phyloP scores from a whole-genome alignment of 2,797 vertebrate species.

The Gallirallus australis region DNA sequence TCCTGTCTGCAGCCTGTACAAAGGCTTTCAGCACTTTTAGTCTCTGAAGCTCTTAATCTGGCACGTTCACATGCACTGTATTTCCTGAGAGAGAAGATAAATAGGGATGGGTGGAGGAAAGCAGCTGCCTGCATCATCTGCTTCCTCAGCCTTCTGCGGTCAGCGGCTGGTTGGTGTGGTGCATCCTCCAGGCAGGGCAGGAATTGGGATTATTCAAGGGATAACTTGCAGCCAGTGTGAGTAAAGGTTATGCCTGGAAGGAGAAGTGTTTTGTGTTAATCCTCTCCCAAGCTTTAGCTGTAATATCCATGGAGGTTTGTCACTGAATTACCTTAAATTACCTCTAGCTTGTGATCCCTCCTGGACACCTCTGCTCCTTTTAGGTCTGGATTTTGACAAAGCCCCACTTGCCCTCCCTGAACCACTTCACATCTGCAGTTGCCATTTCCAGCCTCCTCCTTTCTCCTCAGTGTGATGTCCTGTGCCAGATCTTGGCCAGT shows the following conservation, averaged over 20 bases:
- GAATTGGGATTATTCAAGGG: neutral
- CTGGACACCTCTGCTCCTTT: neutral
- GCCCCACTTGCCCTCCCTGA: neutral
- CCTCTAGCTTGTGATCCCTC: neutral
- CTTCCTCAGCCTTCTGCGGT: neutral
- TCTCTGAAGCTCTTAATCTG: neutral
- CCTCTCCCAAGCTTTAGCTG: neutral
- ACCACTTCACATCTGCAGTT: neutral
- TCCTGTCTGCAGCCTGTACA: neutral
- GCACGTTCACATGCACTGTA: neutral
- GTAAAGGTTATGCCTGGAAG: neutral
- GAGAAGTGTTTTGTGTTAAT: neutral
- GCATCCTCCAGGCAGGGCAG: neutral
- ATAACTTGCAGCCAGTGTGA: neutral
- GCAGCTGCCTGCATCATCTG: neutral
- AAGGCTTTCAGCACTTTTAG: neutral
- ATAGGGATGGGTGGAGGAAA: neutral
- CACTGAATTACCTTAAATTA: neutral
- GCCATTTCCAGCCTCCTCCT: neutral
- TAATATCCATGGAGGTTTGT: neutral
- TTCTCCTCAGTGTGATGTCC: neutral
- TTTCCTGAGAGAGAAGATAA: conserved; percentile 50
- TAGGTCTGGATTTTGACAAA: neutral
- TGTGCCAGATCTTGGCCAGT: neutral
- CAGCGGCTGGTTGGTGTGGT: accelerated